Conservation (phyloP, 2,888 invertebrate genomes). For the Drosophila neutralis region DNA sequence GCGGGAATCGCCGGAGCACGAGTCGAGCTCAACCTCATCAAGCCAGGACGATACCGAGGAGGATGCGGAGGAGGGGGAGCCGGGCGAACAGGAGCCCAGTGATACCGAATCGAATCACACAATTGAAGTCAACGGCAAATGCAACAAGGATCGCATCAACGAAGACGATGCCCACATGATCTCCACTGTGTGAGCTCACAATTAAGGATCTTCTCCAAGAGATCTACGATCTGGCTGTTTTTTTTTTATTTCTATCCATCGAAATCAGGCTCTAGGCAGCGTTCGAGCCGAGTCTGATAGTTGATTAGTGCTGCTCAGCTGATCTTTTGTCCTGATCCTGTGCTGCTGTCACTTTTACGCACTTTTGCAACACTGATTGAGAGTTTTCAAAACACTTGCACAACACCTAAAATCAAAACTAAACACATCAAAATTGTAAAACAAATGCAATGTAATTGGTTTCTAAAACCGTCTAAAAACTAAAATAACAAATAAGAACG, state of each 20-base stretch:
- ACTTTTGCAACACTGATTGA: constrained; percentile 25
- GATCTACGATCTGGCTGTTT: background rate
- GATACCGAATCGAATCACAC: constrained; percentile 71
- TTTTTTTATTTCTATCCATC: background rate
- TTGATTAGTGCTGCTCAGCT: constrained; percentile 3
- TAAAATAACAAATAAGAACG: constrained; percentile 28
- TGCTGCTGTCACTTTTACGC: constrained; percentile 1
- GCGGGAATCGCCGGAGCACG: constrained; percentile 76
- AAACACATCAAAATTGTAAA: constrained; percentile 66
- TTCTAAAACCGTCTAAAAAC: constrained; percentile 58
- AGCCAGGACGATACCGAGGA: constrained; percentile 37
- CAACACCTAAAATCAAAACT: constrained; percentile 13
- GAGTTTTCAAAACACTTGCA: constrained; percentile 32
- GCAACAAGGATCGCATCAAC: constrained; percentile 60
- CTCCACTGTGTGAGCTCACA: constrained; percentile 68
- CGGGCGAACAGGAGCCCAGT: constrained; percentile 59
- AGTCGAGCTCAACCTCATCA: constrained; percentile 36
- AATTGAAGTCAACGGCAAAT: constrained; percentile 65
- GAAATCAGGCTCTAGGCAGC: background rate
- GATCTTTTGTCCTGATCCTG: constrained; percentile 20
- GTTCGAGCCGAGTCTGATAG: constrained; percentile 7
- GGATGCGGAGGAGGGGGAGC: constrained; percentile 42
- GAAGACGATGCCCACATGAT: constrained; percentile 81
- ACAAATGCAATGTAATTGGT: constrained; percentile 54
- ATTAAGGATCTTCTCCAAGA: background rate